Evolutionary conservation across 2,888 invertebrate genomes (phyloP).

Genomic region (Marronus borbonicus): DNA sequence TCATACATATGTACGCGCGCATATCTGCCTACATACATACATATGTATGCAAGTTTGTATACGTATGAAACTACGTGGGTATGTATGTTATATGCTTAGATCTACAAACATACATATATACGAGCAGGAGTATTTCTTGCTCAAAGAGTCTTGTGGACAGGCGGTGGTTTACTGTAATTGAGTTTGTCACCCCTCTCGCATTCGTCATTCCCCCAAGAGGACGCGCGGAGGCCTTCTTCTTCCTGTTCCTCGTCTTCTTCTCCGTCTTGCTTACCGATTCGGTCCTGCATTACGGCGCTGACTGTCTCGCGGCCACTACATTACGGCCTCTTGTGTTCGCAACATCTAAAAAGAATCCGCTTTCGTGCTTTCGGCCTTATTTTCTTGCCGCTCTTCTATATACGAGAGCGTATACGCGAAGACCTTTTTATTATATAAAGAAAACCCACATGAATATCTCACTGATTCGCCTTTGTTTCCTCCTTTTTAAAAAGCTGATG

Average conservation of each 20-base stretch:
- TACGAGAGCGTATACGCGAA: slow-evolving; percentile 34
- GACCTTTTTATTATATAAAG: slow-evolving; percentile 52
- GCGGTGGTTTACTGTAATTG: slow-evolving; percentile 59
- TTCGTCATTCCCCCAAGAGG: slow-evolving; percentile 56
- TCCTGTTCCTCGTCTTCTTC: slow-evolving; percentile 14
- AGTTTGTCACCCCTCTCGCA: slow-evolving; percentile 57
- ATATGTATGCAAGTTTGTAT: not conserved
- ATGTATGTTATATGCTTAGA: slow-evolving; percentile 15
- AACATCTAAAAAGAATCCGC: slow-evolving; percentile 49
- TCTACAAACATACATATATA: slow-evolving; percentile 44
- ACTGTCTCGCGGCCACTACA: slow-evolving; percentile 49
- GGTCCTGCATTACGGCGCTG: not conserved
- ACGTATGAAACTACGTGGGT: slow-evolving; percentile 1
- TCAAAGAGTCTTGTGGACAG: slow-evolving; percentile 55
- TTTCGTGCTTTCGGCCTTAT: slow-evolving; percentile 50
- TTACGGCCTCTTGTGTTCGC: slow-evolving; percentile 52
- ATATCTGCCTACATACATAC: not conserved
- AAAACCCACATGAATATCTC: slow-evolving; percentile 51
- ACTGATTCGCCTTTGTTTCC: slow-evolving; percentile 51
- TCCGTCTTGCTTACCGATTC: slow-evolving; percentile 15
- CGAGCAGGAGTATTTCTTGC: slow-evolving; percentile 49
- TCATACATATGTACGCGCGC: not conserved
- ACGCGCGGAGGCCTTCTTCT: slow-evolving; percentile 49
- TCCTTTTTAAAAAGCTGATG: slow-evolving; percentile 20
- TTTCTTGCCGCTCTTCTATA: slow-evolving; percentile 42